A percentile compares a stretch with the other conserved stretches of the same genome.
Evolutionary conservation across 2,113 vertebrate species (phyloP).

Genomic region (Colinus virginianus): DNA sequence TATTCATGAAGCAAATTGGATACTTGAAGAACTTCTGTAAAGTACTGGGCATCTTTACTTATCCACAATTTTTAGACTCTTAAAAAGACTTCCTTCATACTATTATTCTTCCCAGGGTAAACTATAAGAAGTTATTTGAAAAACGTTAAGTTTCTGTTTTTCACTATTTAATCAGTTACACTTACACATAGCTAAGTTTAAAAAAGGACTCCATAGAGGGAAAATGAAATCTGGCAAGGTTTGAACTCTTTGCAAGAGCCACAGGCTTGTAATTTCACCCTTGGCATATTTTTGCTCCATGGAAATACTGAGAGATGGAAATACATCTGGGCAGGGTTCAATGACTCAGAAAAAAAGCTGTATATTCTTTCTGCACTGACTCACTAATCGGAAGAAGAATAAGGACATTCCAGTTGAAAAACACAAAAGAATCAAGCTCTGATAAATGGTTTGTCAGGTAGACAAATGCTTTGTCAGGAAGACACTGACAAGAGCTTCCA

Average conservation of each 20-base stretch:
- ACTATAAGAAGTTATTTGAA: not conserved
- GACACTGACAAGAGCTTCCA: not conserved
- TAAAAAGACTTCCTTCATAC: not conserved
- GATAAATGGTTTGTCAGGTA: not conserved
- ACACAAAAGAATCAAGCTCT: not conserved
- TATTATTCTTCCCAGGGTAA: not conserved
- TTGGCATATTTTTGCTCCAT: not conserved
- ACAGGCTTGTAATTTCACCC: slow-evolving; percentile 6
- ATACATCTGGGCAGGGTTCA: slow-evolving; percentile 12
- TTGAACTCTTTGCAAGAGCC: not conserved
- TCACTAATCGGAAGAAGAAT: not conserved
- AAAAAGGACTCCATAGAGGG: not conserved
- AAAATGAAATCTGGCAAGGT: slow-evolving; percentile 13
- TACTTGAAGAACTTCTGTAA: not conserved
- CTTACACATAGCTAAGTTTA: not conserved
- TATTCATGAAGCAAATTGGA: not conserved
- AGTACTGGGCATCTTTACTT: not conserved
- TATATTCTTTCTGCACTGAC: not conserved
- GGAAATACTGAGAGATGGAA: slow-evolving; percentile 46
- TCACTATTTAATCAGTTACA: not conserved
- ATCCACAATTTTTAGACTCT: not conserved
- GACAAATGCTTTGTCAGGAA: not conserved
- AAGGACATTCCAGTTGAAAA: not conserved
- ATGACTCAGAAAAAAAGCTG: slow-evolving; percentile 29
- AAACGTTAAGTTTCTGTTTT: not conserved